Percentiles rank a stretch among this genome's conserved stretches.
Evolutionary conservation across 1,140 invertebrate species (phyloP).

Genomic region (Drosophila persimilis): DNA sequence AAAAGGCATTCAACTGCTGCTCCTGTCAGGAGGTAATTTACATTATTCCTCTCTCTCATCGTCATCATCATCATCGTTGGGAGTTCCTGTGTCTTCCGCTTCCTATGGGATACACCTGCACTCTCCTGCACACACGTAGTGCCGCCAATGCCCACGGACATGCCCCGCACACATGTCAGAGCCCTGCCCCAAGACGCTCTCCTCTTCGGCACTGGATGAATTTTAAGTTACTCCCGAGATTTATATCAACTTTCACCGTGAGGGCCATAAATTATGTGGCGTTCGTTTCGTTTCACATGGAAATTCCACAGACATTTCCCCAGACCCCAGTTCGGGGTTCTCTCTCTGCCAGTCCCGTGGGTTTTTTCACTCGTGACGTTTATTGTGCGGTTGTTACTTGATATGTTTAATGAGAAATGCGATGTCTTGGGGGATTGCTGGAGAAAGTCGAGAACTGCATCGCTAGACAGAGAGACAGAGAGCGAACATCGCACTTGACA

Average conservation of each 20-base stretch:
- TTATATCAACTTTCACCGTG: slow-evolving; percentile 80
- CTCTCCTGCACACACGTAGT: not conserved
- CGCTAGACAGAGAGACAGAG: not conserved
- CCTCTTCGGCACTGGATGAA: slow-evolving; percentile 19
- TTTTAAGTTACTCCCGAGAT: slow-evolving; percentile 67
- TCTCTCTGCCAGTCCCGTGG: slow-evolving; percentile 38
- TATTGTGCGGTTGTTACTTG: slow-evolving; percentile 74
- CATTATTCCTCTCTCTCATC: slow-evolving; percentile 6
- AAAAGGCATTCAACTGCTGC: too few species aligned
- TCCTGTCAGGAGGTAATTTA: slow-evolving; percentile 26
- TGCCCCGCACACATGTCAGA: slow-evolving; percentile 50
- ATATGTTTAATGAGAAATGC: slow-evolving; percentile 69
- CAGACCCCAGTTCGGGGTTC: slow-evolving; percentile 1
- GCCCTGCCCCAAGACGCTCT: slow-evolving; percentile 15
- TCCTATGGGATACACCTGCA: slow-evolving; percentile 30
- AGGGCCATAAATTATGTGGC: slow-evolving; percentile 68
- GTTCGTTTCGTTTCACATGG: slow-evolving; percentile 51
- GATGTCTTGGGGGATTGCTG: slow-evolving; percentile 8
- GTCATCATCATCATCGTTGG: slow-evolving; percentile 44
- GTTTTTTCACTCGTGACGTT: slow-evolving; percentile 66
- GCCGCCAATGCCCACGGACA: not conserved
- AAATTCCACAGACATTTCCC: slow-evolving; percentile 62
- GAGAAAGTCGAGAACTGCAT: slow-evolving; percentile 8
- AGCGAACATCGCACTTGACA: slow-evolving; percentile 9
- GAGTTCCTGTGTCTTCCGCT: slow-evolving; percentile 36